phyloP scores from a whole-genome alignment of 2,888 invertebrate species.

The Dysmachus trigonus region DNA sequence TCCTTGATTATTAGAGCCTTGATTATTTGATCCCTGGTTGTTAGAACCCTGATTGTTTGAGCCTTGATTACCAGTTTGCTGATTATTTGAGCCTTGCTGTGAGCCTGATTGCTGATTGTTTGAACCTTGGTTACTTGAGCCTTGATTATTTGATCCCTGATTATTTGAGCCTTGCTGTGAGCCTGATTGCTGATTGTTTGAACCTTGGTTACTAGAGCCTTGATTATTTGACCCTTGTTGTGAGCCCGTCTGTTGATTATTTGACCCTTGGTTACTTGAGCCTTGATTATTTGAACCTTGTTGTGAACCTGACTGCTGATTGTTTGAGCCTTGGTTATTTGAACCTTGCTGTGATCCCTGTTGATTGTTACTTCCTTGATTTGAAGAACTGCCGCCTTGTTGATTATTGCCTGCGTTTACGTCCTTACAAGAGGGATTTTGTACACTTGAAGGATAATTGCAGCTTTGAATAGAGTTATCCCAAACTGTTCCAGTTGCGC shows the following conservation, averaged over 20 bases:
- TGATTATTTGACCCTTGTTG: constrained; percentile 40
- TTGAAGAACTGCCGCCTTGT: background rate
- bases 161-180: constrained; percentile 40
- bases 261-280: constrained; percentile 39
- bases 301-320: constrained; percentile 30
- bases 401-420: background rate
- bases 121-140: constrained; percentile 45
- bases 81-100: constrained; percentile 46
- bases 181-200: constrained; percentile 32
- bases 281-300: constrained; percentile 43
- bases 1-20: constrained; percentile 38
- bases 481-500: constrained; percentile 70
- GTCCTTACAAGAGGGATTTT: constrained; percentile 55
- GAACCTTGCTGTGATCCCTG: constrained; percentile 45
- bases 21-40: constrained; percentile 41
- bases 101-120: constrained; percentile 34
- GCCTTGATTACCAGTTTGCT: background rate
- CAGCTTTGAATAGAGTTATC: constrained; percentile 69
- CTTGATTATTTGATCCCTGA: constrained; percentile 39
- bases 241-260: constrained; percentile 41
- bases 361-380: constrained; percentile 30
- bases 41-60: constrained; percentile 24
- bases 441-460: constrained; percentile 59
- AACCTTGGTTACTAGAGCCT: constrained; percentile 47
- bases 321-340: constrained; percentile 29